Evolutionary conservation across 2,113 vertebrate species (phyloP).

Genomic region (Crocuta crocuta): DNA sequence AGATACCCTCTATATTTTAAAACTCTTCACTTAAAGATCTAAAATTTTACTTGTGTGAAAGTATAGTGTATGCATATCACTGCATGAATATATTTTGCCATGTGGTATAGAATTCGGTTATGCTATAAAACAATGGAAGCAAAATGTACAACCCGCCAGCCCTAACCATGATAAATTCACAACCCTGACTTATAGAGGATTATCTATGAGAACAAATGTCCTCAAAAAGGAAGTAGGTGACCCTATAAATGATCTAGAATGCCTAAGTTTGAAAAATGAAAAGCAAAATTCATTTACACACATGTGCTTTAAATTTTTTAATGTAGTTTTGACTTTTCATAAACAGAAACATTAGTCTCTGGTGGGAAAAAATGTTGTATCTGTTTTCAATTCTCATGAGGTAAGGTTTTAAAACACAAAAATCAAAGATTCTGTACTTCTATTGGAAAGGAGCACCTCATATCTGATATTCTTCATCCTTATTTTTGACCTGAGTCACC

Average conservation of each 20-base stretch:
- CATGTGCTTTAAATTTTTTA: conserved; percentile 25
- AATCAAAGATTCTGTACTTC: neutral
- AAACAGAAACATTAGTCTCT: neutral
- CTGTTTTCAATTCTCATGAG: neutral
- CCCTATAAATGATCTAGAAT: conserved; percentile 82
- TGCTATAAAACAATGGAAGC: conserved; percentile 57
- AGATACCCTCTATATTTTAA: neutral
- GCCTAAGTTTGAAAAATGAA: conserved; percentile 82
- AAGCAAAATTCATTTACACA: conserved; percentile 76
- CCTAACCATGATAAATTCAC: conserved; percentile 79
- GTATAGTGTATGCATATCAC: neutral
- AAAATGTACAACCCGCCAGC: conserved; percentile 68
- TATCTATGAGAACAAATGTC: conserved; percentile 77
- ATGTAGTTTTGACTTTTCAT: neutral
- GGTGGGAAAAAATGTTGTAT: neutral
- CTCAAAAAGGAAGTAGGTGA: conserved; percentile 71
- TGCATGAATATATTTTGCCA: conserved; percentile 50
- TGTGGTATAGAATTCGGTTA: neutral
- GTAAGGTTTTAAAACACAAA: neutral
- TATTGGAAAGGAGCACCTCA: conserved; percentile 2
- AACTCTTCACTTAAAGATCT: neutral
- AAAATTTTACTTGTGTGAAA: neutral
- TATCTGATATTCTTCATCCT: neutral
- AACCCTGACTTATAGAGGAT: conserved; percentile 69
- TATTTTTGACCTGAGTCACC: conserved; percentile 39